Evolutionary conservation across 92 coral and sea anemone species (phyloP), one percentile per base, ranked within the genome.

Genomic region (Nematostella vectensis): DNA sequence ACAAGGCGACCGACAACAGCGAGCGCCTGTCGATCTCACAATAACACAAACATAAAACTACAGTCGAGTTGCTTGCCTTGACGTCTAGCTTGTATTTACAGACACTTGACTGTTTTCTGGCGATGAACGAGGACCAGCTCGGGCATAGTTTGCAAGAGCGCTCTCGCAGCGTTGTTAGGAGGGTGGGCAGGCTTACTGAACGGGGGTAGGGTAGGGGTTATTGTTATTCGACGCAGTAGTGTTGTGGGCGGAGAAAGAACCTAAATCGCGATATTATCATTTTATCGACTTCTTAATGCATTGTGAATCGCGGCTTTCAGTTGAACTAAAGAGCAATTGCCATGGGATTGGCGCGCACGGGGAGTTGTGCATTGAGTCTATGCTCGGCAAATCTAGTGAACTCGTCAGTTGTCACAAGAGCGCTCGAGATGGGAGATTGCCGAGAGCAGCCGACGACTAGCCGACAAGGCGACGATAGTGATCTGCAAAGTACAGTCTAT

Each of bases 101-200:
- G 72, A 66, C 36, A 55, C 63, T 66, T 48, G 63, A 66, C 16
- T 66, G 55, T 55, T 66, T 66, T 62, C 60, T 66, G 47, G 39
- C 18, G 54, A 28, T 27, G 11, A 20, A 23, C 42, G 45, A 52
- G 24, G 27, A 42, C 58, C 27, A 61, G 36, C 47, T 55, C 48
- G 28, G 15, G 36, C 63, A 66, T 55, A 49, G 53, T 59, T 54
- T 31, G 54, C n/a, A n/a, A n/a, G n/a, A n/a, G n/a, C n/a, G n/a
- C n/a, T n/a, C n/a, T n/a, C n/a, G n/a, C n/a, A n/a, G 70, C 44
- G 72, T 54, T 66, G 62, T 55, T 45, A 66, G 20, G 72, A 17
- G 48, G 28, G 25, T 27, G 33, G 15, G 25, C 31, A 6, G 51
- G 26, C 61, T 6, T 15, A 33, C 40, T n/a, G 40, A 6, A 33